Conservation (phyloP, 2,113 vertebrate genomes). For the Eurystomus gularis region DNA sequence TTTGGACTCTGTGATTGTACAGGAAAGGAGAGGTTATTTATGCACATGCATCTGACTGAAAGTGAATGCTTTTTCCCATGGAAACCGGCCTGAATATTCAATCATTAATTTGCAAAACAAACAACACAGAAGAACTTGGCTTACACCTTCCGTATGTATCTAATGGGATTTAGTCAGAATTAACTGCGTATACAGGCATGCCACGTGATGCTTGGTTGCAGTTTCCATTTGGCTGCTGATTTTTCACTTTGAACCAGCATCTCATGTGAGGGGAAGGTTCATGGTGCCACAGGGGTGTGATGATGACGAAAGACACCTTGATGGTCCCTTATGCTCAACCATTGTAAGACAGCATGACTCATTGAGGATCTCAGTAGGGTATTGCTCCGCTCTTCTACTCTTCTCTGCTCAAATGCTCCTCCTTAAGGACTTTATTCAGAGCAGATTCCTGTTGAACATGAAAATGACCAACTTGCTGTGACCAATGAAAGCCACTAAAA, state of each 20-base stretch:
- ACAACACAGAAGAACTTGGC: not conserved
- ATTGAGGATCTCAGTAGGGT: not conserved
- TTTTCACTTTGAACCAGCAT: not conserved
- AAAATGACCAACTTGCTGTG: not conserved
- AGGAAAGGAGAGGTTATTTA: not conserved
- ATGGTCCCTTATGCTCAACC: not conserved
- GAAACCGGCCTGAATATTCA: not conserved
- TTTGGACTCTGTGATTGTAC: not conserved
- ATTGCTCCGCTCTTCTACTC: not conserved
- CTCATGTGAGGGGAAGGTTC: not conserved
- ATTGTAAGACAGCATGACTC: rapidly evolving
- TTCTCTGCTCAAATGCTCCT: not conserved
- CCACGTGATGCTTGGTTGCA: not conserved
- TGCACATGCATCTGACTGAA: not conserved
- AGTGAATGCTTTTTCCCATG: not conserved
- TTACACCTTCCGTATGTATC: not conserved
- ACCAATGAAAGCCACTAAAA: not conserved
- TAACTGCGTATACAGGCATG: not conserved
- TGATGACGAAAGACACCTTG: not conserved
- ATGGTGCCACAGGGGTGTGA: rapidly evolving
- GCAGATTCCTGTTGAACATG: not conserved
- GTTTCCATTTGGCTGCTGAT: not conserved
- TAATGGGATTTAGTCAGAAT: not conserved
- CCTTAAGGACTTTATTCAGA: not conserved
- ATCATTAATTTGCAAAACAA: not conserved